Base-by-base conservation (phyloP, 2,113 vertebrate species). In the Microtus ochrogaster region DNA sequence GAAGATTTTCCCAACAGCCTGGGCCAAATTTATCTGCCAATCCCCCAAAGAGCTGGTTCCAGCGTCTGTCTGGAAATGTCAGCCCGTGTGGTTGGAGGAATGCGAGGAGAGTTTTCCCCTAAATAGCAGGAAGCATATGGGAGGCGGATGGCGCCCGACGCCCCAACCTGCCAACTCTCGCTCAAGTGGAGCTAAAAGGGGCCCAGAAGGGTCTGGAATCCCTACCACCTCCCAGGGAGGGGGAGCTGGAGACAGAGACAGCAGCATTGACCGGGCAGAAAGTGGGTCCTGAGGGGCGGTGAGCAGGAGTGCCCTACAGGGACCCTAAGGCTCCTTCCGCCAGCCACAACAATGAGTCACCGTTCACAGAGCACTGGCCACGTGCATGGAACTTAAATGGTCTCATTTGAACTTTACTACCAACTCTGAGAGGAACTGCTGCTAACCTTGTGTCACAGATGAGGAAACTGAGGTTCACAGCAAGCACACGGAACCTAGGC, bases 111-210 rank as follows among this genome's bases (percentile, higher is more conserved):
- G 98, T 98, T 98, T 98, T 98, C 98, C 98, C 98, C 98, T 98
- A 98, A 98, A 98, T 98, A 98, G 98, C 98, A 98, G 98, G 97
- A 98, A 99, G 96, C 98, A 99, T 98, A 99, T 99, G 98, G 98
- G 98, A 98, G 97, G 98, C 98, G 98, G 98, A 98, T 98, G 98
- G 98, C 95, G 88, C 98, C 96, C 97, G 98, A 96, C 94, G 58
- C 98, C 98, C 97, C 98, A 98, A 98, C 98, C 98, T 98, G 98
- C 98, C 98, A 98, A 98, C 98, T 97, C 97, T 98, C 96, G 89
- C 98, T 96, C 83, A 96, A 96, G 96, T 96, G 94, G 98, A 98
- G 97, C 98, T 98, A 98, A 98, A 98, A 97, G 95, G 97, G 98
- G 98, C 98, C 96, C 97, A 97, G 97, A 96, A 98, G 97, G 97